A percentile compares a stretch with the other conserved stretches of the same genome.
Conservation (phyloP, 2,797 vertebrate species). For the Gambusia yucatana region DNA sequence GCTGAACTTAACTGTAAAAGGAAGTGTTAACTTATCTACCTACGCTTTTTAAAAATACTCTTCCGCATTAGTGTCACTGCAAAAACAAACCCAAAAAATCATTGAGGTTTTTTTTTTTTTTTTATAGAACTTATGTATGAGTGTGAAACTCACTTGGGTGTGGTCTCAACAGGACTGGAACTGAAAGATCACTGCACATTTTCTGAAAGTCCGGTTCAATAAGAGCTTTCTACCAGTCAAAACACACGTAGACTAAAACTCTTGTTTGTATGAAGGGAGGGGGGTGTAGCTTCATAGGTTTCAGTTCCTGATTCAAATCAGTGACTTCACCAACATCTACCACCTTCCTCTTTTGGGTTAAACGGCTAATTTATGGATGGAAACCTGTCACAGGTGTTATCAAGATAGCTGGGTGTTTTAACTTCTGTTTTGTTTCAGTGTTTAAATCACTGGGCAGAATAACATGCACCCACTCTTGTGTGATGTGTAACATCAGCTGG, state of each 20-base stretch:
- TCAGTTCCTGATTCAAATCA: slow-evolving; percentile 26
- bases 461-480: neutral
- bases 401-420: no score
- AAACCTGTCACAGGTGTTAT: neutral
- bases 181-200: slow-evolving; percentile 37
- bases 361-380: neutral
- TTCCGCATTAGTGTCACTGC: neutral
- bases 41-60: neutral
- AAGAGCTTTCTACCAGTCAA: slow-evolving; percentile 2
- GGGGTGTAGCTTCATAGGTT: neutral
- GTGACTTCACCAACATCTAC: slow-evolving; percentile 2
- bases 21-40: neutral
- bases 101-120: neutral
- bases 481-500: neutral
- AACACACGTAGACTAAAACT: neutral
- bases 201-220: slow-evolving; percentile 5
- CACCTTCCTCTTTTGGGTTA: slow-evolving; percentile 1
- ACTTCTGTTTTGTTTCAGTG: neutral
- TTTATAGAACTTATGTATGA: neutral
- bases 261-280: no score
- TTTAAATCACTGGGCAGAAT: neutral
- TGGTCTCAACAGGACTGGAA: slow-evolving; percentile 58
- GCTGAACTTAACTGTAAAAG: neutral
- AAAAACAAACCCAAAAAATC: neutral
- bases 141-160: slow-evolving; percentile 52